Conservation (phyloP, 2,797 vertebrate species). For the Lycodopsis pacificus region DNA sequence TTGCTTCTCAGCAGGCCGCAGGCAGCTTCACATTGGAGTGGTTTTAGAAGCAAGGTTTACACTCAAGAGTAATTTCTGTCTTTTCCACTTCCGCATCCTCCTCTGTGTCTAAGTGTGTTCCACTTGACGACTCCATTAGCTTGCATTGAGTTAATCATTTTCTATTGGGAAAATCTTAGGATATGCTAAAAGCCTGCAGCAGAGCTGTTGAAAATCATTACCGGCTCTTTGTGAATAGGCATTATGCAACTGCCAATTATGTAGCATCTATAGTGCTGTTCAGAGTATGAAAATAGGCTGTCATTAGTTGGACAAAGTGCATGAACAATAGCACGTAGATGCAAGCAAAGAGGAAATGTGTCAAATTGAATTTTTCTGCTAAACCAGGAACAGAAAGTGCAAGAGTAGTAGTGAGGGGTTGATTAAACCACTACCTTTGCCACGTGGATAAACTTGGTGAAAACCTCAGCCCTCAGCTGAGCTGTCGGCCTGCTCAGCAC, state of each 20-base stretch:
- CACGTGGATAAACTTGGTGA: conserved; percentile 96
- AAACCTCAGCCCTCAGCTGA: conserved; percentile 96
- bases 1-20: conserved; percentile 57
- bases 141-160: conserved; percentile 58
- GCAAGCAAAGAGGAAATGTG: conserved; percentile 45
- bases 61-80: conserved; percentile 39
- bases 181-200: conserved; percentile 51
- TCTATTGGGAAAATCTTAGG: conserved; percentile 46
- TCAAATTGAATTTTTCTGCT: background rate
- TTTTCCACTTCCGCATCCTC: conserved; percentile 34
- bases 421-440: conserved; percentile 87
- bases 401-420: background rate
- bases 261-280: conserved; percentile 31
- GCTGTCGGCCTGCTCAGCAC: conserved; percentile 95
- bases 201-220: conserved; percentile 65
- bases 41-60: conserved; percentile 46
- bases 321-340: conserved; percentile 17
- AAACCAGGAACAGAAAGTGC: conserved; percentile 44
- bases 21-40: conserved; percentile 36
- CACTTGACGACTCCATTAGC: conserved; percentile 61
- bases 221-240: conserved; percentile 46
- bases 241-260: conserved; percentile 51
- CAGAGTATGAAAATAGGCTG: conserved; percentile 27
- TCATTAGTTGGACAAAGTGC: conserved; percentile 28
- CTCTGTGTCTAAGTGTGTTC: conserved; percentile 32